Base-by-base conservation (phyloP, 1,140 invertebrate genomes). In the Drosophila suzukii region DNA sequence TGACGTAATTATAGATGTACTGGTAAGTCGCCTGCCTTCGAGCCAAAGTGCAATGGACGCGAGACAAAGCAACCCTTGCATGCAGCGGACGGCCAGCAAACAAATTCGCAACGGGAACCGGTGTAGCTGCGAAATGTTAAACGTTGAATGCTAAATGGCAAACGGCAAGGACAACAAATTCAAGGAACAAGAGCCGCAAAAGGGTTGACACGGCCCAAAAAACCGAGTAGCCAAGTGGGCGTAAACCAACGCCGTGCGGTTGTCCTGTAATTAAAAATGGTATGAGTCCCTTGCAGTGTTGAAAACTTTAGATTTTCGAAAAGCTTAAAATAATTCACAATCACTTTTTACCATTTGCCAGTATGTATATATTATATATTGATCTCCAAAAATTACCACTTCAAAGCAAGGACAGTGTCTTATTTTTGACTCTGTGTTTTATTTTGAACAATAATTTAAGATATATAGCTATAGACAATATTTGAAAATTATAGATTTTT, bases 1-100 rank as follows among this genome's bases (percentile, higher is more conserved):
- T 86, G 82, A 83, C 82, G 82, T 88, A 86, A 86, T 86, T 86
- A 86, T 86, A 86, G 83, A 86, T 86, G 82, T 86, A 86, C 83
- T 86, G 36, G 57, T 41, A 65, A 54, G 46, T 56, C 51, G 65
- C 47, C 60, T 38, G 61, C 60, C 53, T 62, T 66, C 57, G 51
- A 75, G 75, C 71, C 80, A 83, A 79, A 83, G 79, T 88, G 83
- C 83, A 88, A 66, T 76, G 84, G 61, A 81, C 81, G 73, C 81
- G 39, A 53, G 34, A 53, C 24, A 68, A 62, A 68, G 74, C 82
- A 57, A 86, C 83, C 79, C 82, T 57, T 41, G 47, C 34, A 57
- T 78, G 68, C 67, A 56, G 49, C 47, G 59, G 55, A 60, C 44
- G 74, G 60, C 75, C 55, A 50, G 57, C 71, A 60, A 71, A 62